These are phyloP conservation scores for Drosophila lutescens DNA, from an alignment of 2,888 invertebrate species.

Conservation along the genomic window DNA sequence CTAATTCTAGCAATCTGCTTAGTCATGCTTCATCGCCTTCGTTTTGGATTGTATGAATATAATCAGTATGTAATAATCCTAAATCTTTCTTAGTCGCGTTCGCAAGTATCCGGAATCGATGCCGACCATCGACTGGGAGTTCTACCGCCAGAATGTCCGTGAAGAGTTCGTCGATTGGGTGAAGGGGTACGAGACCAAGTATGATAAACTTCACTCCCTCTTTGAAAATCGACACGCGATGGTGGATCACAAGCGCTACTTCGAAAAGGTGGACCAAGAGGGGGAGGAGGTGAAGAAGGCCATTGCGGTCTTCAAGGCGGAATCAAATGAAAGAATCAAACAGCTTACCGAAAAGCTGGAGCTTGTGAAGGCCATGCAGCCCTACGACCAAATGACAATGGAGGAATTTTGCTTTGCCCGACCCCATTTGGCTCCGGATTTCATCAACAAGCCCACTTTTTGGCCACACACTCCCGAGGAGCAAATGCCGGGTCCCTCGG, in stretches of 20 bases:
- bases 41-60: too few species aligned
- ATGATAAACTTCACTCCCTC: slow-evolving; percentile 82
- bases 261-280: slow-evolving; percentile 87
- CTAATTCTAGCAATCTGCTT: too few species aligned
- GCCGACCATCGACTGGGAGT: slow-evolving; percentile 92
- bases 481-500: slow-evolving; percentile 84
- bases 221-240: slow-evolving; percentile 62
- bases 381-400: slow-evolving; percentile 92
- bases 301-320: slow-evolving; percentile 55
- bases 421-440: slow-evolving; percentile 89
- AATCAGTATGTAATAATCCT: too few species aligned
- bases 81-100: slow-evolving; percentile 57
- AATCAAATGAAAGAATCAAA: slow-evolving; percentile 81
- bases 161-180: slow-evolving; percentile 91
- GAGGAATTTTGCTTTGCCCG: slow-evolving; percentile 91
- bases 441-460: slow-evolving; percentile 90
- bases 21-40: too few species aligned
- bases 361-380: slow-evolving; percentile 87
- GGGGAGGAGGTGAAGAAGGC: slow-evolving; percentile 86
- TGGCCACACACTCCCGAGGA: slow-evolving; percentile 92
- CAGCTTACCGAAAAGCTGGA: slow-evolving; percentile 86
- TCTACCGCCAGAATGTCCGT: slow-evolving; percentile 88
- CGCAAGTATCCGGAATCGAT: slow-evolving; percentile 87
- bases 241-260: slow-evolving; percentile 74
- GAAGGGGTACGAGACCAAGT: slow-evolving; percentile 92